Percentiles rank a stretch among this genome's conserved stretches.
These are phyloP conservation scores for Ophraella communa DNA, from an alignment of 2,888 invertebrate species.

Conservation along the genomic window DNA sequence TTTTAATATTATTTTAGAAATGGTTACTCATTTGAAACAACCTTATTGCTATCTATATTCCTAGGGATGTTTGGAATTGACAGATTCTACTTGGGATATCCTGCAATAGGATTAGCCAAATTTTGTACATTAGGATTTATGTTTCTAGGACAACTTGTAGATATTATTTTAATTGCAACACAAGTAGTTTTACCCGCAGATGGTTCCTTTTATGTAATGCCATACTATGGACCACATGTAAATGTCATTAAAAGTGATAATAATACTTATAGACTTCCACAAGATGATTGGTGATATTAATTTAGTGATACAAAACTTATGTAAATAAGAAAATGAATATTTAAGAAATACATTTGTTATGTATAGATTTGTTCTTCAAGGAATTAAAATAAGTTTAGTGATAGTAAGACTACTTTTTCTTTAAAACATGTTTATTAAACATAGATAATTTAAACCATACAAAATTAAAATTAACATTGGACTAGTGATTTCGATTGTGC, in stretches of 20 bases:
- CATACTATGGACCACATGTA: constrained; percentile 90
- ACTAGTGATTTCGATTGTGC: not conserved
- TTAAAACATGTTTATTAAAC: not conserved
- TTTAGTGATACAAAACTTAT: not conserved
- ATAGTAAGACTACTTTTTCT: too few species aligned
- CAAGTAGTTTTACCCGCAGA: constrained; percentile 94
- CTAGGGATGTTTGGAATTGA: constrained; percentile 98
- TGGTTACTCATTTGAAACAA: constrained; percentile 92
- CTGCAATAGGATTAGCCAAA: constrained; percentile 92
- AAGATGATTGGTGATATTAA: constrained; percentile 71
- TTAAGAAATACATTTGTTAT: too few species aligned
- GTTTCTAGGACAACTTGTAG: constrained; percentile 93
- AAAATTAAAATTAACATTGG: not conserved
- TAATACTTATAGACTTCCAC: constrained; percentile 80
- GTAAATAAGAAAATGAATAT: too few species aligned
- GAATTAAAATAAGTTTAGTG: not conserved
- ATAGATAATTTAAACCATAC: not conserved
- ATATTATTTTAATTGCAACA: constrained; percentile 94
- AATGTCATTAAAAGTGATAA: constrained; percentile 83
- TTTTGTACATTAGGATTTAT: constrained; percentile 95
- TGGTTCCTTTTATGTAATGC: constrained; percentile 92
- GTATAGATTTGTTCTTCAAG: too few species aligned
- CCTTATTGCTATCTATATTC: constrained; percentile 92
- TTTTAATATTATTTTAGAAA: constrained; percentile 68
- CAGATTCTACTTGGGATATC: constrained; percentile 97